Conservation (phyloP, 1,140 invertebrate species). For the Solenopsis invicta region DNA sequence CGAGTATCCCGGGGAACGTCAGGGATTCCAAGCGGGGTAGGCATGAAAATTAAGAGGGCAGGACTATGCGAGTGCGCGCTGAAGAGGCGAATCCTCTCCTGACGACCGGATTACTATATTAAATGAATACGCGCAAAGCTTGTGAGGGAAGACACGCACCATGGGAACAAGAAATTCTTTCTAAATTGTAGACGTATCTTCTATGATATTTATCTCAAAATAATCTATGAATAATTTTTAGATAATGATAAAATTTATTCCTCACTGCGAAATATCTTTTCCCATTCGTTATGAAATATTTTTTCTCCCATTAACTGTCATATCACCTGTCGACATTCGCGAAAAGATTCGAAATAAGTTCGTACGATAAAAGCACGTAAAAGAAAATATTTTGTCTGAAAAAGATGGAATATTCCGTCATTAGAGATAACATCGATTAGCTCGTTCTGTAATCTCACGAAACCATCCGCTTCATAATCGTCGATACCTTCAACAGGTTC, state of each 20-base stretch:
- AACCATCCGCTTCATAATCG: slow-evolving; percentile 29
- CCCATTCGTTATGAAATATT: neutral
- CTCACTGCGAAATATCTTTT: neutral
- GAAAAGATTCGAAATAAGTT: neutral
- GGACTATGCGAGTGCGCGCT: slow-evolving; percentile 3
- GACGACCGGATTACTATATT: slow-evolving; percentile 20
- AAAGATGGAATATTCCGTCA: slow-evolving; percentile 32
- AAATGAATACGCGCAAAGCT: slow-evolving; percentile 22
- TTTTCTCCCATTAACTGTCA: neutral
- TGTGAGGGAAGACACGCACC: slow-evolving; percentile 9
- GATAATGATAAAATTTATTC: neutral
- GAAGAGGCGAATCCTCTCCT: slow-evolving; percentile 6
- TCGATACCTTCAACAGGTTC: slow-evolving; percentile 66
- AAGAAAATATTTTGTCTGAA: slow-evolving; percentile 10
- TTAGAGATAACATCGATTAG: slow-evolving; percentile 45
- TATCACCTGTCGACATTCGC: too few relatives aligned
- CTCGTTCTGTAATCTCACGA: slow-evolving; percentile 47
- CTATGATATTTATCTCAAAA: neutral
- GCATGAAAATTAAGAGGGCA: slow-evolving; percentile 49
- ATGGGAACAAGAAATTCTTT: neutral
- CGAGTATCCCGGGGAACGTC: slow-evolving; percentile 26
- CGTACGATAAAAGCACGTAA: neutral
- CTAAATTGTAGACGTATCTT: neutral
- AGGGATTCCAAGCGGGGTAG: slow-evolving; percentile 21
- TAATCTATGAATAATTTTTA: neutral